Conservation (phyloP, 2,888 invertebrate genomes). For the Calliscelio sp. region DNA sequence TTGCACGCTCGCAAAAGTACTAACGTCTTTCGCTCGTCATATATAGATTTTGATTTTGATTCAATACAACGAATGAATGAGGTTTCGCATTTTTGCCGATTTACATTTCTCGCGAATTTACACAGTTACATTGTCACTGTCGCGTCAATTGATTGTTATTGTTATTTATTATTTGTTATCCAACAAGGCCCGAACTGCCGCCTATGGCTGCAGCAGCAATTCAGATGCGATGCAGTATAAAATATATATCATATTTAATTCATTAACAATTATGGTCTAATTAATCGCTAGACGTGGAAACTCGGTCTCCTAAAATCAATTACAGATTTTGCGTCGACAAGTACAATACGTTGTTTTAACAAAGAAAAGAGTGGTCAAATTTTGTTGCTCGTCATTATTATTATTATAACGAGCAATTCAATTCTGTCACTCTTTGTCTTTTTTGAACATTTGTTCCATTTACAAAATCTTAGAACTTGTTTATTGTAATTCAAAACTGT, state of each 20-base stretch:
- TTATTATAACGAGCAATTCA: too few species aligned
- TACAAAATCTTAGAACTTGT: too few species aligned
- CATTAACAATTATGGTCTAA: conserved; percentile 47
- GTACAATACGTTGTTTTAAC: too few species aligned
- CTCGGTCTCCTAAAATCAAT: conserved; percentile 22
- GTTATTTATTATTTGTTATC: conserved; percentile 6
- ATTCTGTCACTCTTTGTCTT: too few species aligned
- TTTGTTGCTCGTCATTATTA: too few species aligned
- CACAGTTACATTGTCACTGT: conserved; percentile 10
- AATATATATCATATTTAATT: conserved; percentile 79
- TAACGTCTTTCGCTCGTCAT: too few species aligned
- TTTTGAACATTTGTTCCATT: too few species aligned
- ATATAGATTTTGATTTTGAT: too few species aligned
- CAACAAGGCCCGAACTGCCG: conserved; percentile 83
- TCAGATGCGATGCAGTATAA: conserved; percentile 84
- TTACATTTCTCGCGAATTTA: conserved; percentile 6
- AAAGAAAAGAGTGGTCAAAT: too few species aligned
- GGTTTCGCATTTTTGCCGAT: conserved; percentile 25
- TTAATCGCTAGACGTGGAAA: conserved; percentile 48
- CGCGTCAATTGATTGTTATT: neutral
- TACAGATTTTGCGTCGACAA: too few species aligned
- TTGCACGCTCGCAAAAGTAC: conserved; percentile 31
- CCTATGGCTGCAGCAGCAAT: conserved; percentile 83
- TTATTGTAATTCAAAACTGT: too few species aligned
- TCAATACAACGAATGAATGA: neutral